Conservation (phyloP, 2,888 invertebrate genomes). For the Tinea pellionella region DNA sequence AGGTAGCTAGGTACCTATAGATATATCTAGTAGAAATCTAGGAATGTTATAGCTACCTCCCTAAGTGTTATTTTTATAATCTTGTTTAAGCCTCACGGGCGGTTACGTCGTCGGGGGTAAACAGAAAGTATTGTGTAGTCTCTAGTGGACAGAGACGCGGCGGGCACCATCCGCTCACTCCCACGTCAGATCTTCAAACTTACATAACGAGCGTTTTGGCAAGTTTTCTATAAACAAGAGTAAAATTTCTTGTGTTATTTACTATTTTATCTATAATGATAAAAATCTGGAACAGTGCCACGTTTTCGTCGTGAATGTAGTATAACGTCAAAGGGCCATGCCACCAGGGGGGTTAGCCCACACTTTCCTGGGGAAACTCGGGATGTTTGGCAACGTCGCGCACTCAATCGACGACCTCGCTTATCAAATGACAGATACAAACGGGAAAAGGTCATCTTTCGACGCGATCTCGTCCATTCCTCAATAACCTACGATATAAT, state of each 20-base stretch:
- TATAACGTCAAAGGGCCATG: slow-evolving; percentile 31
- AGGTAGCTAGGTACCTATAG: too few species aligned
- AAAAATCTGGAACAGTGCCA: not conserved
- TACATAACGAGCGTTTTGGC: not conserved
- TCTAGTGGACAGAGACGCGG: not conserved
- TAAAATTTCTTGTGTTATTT: not conserved
- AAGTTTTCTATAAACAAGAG: not conserved
- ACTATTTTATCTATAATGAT: not conserved
- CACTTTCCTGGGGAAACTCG: slow-evolving; percentile 29
- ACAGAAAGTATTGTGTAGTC: too few species aligned
- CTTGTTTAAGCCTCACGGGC: too few species aligned
- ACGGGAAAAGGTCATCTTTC: slow-evolving; percentile 60
- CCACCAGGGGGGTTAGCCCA: slow-evolving; percentile 19
- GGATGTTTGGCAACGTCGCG: slow-evolving; percentile 59
- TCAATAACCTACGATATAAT: not conserved
- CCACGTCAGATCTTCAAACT: not conserved
- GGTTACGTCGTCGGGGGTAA: too few species aligned
- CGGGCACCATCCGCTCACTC: not conserved
- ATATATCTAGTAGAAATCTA: too few species aligned
- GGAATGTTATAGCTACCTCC: too few species aligned
- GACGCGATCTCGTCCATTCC: slow-evolving; percentile 39
- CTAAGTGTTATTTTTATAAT: too few species aligned
- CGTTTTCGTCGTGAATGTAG: slow-evolving; percentile 19
- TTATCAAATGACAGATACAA: slow-evolving; percentile 59
- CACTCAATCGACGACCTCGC: slow-evolving; percentile 52